Percentiles rank a stretch among this genome's conserved stretches.
Evolutionary conservation across 1,140 invertebrate species (phyloP).

Genomic region (Formica exsecta): DNA sequence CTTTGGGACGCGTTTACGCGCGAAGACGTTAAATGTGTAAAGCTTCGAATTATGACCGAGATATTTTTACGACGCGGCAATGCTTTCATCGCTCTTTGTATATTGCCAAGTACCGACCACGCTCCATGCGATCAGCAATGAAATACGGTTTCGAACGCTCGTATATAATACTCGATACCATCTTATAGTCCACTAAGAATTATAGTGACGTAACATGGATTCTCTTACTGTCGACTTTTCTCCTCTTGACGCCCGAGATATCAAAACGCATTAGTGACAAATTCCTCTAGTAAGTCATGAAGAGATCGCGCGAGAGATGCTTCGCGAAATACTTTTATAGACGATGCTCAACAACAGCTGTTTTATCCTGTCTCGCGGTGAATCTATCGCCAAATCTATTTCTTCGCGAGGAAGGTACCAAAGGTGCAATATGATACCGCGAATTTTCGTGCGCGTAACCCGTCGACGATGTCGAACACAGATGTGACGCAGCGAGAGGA

Average conservation of each 20-base stretch:
- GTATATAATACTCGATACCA: not conserved
- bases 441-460: not conserved
- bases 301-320: not conserved
- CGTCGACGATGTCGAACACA: not conserved
- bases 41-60: not conserved
- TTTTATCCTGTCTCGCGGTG: not conserved
- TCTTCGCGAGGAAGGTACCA: not conserved
- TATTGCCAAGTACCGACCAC: not conserved
- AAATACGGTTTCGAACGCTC: slow-evolving; percentile 25
- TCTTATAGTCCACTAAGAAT: not conserved
- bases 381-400: slow-evolving; percentile 38
- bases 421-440: slow-evolving; percentile 66
- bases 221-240: not conserved
- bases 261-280: not conserved
- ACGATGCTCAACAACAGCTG: not conserved
- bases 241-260: not conserved
- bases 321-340: slow-evolving; percentile 17
- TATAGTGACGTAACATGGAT: no score
- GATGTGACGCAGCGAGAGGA: slow-evolving; percentile 46
- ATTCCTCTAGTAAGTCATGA: not conserved
- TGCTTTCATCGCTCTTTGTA: slow-evolving; percentile 3
- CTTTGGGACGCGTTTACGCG: not conserved
- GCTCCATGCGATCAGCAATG: not conserved
- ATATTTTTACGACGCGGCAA: slow-evolving; percentile 37
- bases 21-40: not conserved